Evolutionary conservation across 1,140 invertebrate species (phyloP).

Genomic region (Aleiodes sp.): DNA sequence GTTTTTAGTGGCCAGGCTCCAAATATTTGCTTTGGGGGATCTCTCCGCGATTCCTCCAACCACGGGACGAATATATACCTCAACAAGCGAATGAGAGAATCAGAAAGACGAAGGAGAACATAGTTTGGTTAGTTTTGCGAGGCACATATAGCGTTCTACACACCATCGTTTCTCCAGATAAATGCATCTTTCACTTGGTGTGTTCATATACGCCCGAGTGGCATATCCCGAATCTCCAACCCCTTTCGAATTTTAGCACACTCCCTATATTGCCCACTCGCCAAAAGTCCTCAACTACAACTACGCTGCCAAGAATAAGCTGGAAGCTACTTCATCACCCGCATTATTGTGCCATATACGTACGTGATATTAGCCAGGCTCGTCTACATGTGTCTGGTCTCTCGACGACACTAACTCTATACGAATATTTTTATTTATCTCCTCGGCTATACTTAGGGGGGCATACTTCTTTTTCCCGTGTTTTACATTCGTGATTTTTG

Average conservation of each 20-base stretch:
- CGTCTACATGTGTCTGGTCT: background rate
- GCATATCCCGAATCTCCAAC: slow-evolving; percentile 1
- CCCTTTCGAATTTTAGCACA: background rate
- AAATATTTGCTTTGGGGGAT: slow-evolving; percentile 64
- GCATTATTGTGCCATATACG: slow-evolving; percentile 3
- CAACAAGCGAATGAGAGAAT: slow-evolving; percentile 7
- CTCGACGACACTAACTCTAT: slow-evolving; percentile 1
- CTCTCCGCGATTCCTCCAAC: slow-evolving; percentile 41
- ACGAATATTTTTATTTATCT: too few species aligned
- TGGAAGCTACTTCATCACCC: slow-evolving; percentile 8
- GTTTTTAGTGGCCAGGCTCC: slow-evolving; percentile 66
- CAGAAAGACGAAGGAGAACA: background rate
- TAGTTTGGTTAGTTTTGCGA: too few species aligned
- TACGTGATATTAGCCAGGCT: slow-evolving; percentile 2
- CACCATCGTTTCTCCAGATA: too few species aligned
- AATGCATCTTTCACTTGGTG: slow-evolving; percentile 15
- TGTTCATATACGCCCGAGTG: background rate
- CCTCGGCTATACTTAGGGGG: too few species aligned
- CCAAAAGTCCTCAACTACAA: slow-evolving; percentile 11
- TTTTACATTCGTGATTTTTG: too few species aligned
- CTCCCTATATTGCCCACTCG: slow-evolving; percentile 6
- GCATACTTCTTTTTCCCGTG: too few species aligned
- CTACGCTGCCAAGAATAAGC: slow-evolving; percentile 9
- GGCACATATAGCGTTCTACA: too few species aligned
- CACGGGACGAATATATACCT: slow-evolving; percentile 49